Percentiles rank a stretch among this genome's conserved stretches.
Evolutionary conservation across 1,140 invertebrate genomes (phyloP).

Genomic region (Drosophila nannoptera): DNA sequence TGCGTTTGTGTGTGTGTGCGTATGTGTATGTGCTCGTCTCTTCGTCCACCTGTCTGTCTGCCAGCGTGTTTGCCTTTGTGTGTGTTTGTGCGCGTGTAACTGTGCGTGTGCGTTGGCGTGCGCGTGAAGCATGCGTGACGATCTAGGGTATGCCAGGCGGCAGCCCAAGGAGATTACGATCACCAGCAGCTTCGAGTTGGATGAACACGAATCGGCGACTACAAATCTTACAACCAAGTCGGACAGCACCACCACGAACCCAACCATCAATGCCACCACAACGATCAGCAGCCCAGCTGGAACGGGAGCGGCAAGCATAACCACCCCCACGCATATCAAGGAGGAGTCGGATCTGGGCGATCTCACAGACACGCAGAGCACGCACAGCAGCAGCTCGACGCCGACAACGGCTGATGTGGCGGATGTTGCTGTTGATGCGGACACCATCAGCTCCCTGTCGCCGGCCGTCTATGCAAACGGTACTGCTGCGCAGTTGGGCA

Average conservation of each 20-base stretch:
- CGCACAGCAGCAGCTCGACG: constrained; percentile 66
- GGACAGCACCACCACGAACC: constrained; percentile 5
- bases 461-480: constrained; percentile 33
- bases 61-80: background rate
- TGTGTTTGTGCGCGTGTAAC: background rate
- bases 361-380: constrained; percentile 64
- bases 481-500: constrained; percentile 36
- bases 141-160: constrained; percentile 45
- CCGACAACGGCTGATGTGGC: constrained; percentile 76
- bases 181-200: constrained; percentile 63
- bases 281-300: background rate
- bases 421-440: constrained; percentile 66
- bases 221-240: background rate
- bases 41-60: background rate
- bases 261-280: background rate
- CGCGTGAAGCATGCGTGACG: constrained; percentile 47
- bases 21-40: background rate
- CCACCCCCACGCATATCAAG: constrained; percentile 16
- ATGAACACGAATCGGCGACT: constrained; percentile 56
- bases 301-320: background rate
- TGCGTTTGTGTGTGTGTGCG: background rate
- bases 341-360: constrained; percentile 48
- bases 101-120: background rate
- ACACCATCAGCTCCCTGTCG: constrained; percentile 57
- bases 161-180: constrained; percentile 28